Evolutionary conservation across 2,797 vertebrate species (phyloP).

Genomic region (Neosilurus mollespiculum): DNA sequence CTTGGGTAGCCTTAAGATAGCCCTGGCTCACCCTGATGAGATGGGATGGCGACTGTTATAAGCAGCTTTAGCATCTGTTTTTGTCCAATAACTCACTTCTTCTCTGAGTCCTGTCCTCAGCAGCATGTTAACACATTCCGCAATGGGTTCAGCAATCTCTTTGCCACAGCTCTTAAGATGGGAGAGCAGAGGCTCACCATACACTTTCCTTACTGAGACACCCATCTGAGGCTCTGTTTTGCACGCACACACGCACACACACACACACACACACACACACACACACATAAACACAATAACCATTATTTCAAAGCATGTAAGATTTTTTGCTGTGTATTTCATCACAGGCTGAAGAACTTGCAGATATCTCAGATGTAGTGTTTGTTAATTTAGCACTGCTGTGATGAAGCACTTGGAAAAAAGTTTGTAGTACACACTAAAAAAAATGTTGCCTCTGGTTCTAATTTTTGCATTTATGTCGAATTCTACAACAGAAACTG

Average conservation of each 20-base stretch:
- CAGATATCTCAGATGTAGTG: not conserved
- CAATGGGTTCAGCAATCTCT: slow-evolving; percentile 86
- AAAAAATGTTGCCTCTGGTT: not conserved
- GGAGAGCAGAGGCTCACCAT: slow-evolving; percentile 78
- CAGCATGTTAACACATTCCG: slow-evolving; percentile 92
- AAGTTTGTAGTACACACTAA: not conserved
- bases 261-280: no score
- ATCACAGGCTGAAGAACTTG: not conserved
- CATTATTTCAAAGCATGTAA: not conserved
- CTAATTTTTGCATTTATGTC: not conserved
- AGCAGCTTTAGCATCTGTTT: not conserved
- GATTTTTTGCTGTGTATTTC: not conserved
- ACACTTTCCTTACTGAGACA: slow-evolving; percentile 72
- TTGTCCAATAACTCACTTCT: slow-evolving; percentile 75
- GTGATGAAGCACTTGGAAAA: not conserved
- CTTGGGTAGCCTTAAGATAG: no score
- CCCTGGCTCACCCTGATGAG: no score
- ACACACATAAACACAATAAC: no score
- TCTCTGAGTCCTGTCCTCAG: slow-evolving; percentile 85
- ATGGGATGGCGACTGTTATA: no score
- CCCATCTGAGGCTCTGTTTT: slow-evolving; percentile 59
- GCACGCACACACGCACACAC: not conserved
- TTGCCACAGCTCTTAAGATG: slow-evolving; percentile 78
- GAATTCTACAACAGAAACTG: not conserved
- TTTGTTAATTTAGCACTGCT: not conserved